Evolutionary conservation across 2,797 vertebrate genomes (phyloP).

Genomic region (Zenarchopterus dispar): DNA sequence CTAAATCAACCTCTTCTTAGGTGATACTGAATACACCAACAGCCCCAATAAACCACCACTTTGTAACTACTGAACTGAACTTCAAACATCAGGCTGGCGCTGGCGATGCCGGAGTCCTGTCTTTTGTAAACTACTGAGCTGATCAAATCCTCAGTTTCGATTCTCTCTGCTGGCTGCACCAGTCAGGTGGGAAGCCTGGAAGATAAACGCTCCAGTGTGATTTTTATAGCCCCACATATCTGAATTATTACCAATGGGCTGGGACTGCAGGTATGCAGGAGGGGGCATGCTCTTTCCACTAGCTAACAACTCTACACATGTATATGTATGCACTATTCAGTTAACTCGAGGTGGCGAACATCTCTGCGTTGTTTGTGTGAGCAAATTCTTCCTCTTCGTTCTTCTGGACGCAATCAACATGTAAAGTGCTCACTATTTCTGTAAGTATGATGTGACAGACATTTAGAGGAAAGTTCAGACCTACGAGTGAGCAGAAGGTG

Average conservation of each 20-base stretch:
- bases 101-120: conserved; percentile 38
- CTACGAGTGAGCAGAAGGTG: background rate
- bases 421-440: conserved; percentile 40
- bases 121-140: conserved; percentile 79
- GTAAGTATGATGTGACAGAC: conserved; percentile 23
- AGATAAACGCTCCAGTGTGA: conserved; percentile 66
- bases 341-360: conserved; percentile 42
- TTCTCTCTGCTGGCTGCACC: conserved; percentile 47
- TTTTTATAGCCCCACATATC: conserved; percentile 73
- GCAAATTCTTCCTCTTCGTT: conserved; percentile 28
- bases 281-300: conserved; percentile 55
- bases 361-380: conserved; percentile 36
- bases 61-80: conserved; percentile 75
- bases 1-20: conserved; percentile 62
- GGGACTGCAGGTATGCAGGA: conserved; percentile 72
- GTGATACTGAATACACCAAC: conserved; percentile 43
- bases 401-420: conserved; percentile 10
- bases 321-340: conserved; percentile 69
- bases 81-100: conserved; percentile 47
- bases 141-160: conserved; percentile 52
- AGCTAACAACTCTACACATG: conserved; percentile 49
- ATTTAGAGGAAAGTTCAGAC: background rate
- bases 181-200: conserved; percentile 53
- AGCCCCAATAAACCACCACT: conserved; percentile 55
- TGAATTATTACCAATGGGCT: conserved; percentile 72